Evolutionary conservation across 1,140 invertebrate genomes (phyloP).

Genomic region (Rhagoletis zephyria): DNA sequence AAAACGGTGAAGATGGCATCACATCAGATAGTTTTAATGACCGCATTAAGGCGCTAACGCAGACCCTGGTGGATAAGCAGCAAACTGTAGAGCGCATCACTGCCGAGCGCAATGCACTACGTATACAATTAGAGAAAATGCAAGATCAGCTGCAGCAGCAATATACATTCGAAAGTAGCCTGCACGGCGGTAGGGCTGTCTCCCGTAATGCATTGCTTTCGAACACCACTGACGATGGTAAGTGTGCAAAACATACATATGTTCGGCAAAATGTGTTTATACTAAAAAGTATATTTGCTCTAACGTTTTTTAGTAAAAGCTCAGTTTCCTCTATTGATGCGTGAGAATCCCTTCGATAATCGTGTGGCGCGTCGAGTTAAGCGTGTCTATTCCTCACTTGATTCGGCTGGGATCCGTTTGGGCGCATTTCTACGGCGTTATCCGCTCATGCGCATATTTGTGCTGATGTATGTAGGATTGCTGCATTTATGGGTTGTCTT

Average conservation of each 20-base stretch:
- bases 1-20: background rate
- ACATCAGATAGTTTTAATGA: slow-evolving; percentile 74
- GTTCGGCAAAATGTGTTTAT: background rate
- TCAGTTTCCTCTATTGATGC: slow-evolving; percentile 81
- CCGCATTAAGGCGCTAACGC: slow-evolving; percentile 79
- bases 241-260: background rate
- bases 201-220: slow-evolving; percentile 73
- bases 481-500: slow-evolving; percentile 72
- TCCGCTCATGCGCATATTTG: slow-evolving; percentile 85
- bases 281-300: background rate
- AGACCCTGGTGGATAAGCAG: slow-evolving; percentile 87
- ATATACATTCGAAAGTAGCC: slow-evolving; percentile 59
- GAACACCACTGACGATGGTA: slow-evolving; percentile 80
- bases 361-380: slow-evolving; percentile 85
- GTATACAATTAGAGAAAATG: slow-evolving; percentile 85
- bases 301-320: slow-evolving; percentile 74
- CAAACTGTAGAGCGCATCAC: slow-evolving; percentile 83
- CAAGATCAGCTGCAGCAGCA: slow-evolving; percentile 76
- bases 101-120: slow-evolving; percentile 85
- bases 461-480: slow-evolving; percentile 79
- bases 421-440: slow-evolving; percentile 87
- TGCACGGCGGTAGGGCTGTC: slow-evolving; percentile 29
- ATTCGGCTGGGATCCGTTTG: slow-evolving; percentile 82
- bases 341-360: slow-evolving; percentile 85
- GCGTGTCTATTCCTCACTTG: slow-evolving; percentile 83